These are phyloP conservation scores for Yponomeuta plumbellus DNA, from an alignment of 2,888 invertebrate genomes.

Conservation along the genomic window DNA sequence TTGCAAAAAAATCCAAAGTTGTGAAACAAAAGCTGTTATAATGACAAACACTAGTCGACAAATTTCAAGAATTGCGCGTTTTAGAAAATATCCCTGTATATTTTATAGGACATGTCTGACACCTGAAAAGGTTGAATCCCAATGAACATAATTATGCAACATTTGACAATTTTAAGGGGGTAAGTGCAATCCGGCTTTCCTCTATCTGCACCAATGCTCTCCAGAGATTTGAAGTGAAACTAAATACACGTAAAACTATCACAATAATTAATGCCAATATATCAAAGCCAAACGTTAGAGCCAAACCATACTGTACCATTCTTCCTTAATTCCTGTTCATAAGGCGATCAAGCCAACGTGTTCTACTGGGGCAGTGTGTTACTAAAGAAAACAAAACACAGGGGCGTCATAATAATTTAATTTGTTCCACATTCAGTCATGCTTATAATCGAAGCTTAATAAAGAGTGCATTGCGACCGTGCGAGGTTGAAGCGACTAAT, in stretches of 20 bases:
- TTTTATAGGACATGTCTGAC: no score
- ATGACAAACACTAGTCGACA: no score
- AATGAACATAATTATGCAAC: no score
- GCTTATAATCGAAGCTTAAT: conserved; percentile 55
- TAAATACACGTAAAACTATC: not conserved
- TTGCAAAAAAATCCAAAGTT: no score
- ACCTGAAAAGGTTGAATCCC: no score
- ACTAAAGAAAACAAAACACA: conserved; percentile 46
- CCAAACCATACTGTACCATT: conserved; percentile 34
- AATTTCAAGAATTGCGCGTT: no score
- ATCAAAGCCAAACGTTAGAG: conserved; percentile 56
- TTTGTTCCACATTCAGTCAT: conserved; percentile 60
- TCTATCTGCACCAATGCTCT: no score
- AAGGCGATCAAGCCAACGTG: conserved; percentile 20
- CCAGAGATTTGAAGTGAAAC: not conserved
- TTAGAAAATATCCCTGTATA: no score
- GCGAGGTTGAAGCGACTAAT: conserved; percentile 56
- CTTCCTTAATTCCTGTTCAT: conserved; percentile 34
- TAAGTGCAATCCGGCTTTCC: no score
- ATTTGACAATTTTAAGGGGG: no score
- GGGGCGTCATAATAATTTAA: conserved; percentile 45
- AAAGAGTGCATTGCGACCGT: conserved; percentile 42
- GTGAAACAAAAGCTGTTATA: no score
- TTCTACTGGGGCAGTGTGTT: conserved; percentile 6
- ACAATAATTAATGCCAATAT: conserved; percentile 6